Evolutionary conservation across 1,140 invertebrate genomes (phyloP).

Genomic region (Drosophila pachea): DNA sequence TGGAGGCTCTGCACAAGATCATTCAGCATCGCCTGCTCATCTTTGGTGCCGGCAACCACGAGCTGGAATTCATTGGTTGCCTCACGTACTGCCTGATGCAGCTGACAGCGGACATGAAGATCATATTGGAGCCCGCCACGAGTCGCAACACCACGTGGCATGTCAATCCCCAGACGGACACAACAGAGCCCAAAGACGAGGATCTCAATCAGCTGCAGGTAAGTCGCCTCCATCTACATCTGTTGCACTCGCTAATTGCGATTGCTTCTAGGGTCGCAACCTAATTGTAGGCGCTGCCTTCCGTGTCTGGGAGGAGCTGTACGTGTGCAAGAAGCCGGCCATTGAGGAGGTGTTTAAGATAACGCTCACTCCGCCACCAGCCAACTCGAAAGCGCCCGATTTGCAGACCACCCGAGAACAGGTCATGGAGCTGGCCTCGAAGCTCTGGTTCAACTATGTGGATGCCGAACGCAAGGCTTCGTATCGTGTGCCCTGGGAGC

Average conservation of each 20-base stretch:
- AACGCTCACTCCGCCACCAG: constrained; percentile 84
- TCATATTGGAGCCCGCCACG: constrained; percentile 86
- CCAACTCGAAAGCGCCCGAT: constrained; percentile 89
- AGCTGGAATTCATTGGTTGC: constrained; percentile 96
- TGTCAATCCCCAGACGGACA: constrained; percentile 86
- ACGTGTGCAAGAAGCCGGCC: constrained; percentile 96
- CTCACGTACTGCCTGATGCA: constrained; percentile 97
- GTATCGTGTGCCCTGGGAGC: constrained; percentile 91
- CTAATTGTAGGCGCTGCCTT: constrained; percentile 93
- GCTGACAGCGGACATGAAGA: constrained; percentile 93
- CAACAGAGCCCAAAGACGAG: constrained; percentile 86
- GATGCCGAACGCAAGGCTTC: constrained; percentile 92
- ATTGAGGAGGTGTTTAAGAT: constrained; percentile 96
- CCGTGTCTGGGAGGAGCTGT: constrained; percentile 98
- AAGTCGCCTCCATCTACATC: neutral
- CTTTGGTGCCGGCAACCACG: constrained; percentile 96
- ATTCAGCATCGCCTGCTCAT: constrained; percentile 89
- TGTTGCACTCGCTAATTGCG: neutral
- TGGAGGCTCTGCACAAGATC: constrained; percentile 95
- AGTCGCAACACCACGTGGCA: constrained; percentile 90
- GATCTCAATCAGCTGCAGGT: constrained; percentile 87
- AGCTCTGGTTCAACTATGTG: constrained; percentile 94
- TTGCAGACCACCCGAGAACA: constrained; percentile 88
- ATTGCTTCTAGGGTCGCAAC: constrained; percentile 82
- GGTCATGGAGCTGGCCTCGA: constrained; percentile 90